Percentiles rank a stretch among this genome's conserved stretches.
phyloP scores from a whole-genome alignment of 2,888 invertebrate genomes.

The Cordilura impudica region DNA sequence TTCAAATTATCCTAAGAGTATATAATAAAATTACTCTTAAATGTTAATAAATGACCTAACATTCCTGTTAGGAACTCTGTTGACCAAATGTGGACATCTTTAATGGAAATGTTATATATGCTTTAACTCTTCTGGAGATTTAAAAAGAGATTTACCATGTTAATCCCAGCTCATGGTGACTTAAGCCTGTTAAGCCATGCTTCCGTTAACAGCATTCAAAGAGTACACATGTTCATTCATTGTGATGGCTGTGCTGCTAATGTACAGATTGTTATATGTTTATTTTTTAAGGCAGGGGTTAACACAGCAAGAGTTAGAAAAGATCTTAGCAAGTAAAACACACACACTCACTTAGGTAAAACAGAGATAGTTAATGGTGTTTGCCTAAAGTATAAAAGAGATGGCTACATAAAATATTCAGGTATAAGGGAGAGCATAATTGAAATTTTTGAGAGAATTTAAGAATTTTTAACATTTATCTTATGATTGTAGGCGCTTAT shows the following conservation, averaged over 20 bases:
- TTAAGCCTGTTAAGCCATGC: constrained; percentile 26
- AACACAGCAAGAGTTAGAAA: constrained; percentile 25
- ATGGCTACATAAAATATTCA: not conserved
- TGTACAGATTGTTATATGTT: not conserved
- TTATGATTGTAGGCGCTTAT: constrained; percentile 28
- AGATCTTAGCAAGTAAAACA: too few species aligned
- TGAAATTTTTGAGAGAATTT: not conserved
- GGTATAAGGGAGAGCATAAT: not conserved
- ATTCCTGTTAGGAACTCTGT: not conserved
- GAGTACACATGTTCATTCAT: constrained; percentile 11
- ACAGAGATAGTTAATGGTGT: not conserved
- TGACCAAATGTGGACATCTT: not conserved
- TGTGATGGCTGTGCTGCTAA: not conserved
- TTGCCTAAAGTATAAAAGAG: not conserved
- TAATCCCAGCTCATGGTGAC: constrained; percentile 17
- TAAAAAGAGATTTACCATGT: constrained; percentile 23
- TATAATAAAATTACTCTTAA: not conserved
- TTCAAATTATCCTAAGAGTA: not conserved
- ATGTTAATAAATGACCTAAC: not conserved
- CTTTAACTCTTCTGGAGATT: constrained; percentile 41
- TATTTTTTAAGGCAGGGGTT: constrained; percentile 4
- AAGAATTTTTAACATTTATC: constrained; percentile 31
- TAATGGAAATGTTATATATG: not conserved
- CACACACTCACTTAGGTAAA: too few species aligned
- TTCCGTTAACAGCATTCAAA: not conserved